A percentile compares a stretch with the other conserved stretches of the same genome.
Conservation (phyloP, 2,888 invertebrate genomes). For the Diarsia mendica region DNA sequence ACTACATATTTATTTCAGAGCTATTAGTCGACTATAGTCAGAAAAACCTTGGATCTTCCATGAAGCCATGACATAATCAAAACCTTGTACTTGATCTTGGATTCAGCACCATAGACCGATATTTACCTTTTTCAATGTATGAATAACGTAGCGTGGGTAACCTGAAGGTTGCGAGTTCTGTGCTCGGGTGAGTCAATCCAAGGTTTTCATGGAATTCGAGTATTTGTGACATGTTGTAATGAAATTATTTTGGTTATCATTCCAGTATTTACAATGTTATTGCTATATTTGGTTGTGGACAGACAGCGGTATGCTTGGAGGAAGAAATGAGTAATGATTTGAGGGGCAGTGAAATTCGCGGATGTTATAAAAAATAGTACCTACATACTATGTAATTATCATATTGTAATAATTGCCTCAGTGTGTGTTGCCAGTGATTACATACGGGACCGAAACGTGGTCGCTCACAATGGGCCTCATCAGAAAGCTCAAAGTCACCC, state of each 20-base stretch:
- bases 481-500: too few relatives aligned
- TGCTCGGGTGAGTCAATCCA: constrained; percentile 44
- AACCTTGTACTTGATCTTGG: constrained; percentile 22
- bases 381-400: too few relatives aligned
- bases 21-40: too few relatives aligned
- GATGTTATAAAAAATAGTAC: neutral
- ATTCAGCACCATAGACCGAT: constrained; percentile 16
- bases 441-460: too few relatives aligned
- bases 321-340: constrained; percentile 31
- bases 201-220: constrained; percentile 48
- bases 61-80: neutral
- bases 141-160: constrained; percentile 39
- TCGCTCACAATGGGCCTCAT: too few relatives aligned
- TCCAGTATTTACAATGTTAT: constrained; percentile 30
- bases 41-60: neutral
- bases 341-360: neutral
- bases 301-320: constrained; percentile 18
- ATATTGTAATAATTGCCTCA: too few relatives aligned
- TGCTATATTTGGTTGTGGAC: constrained; percentile 45
- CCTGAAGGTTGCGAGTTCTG: constrained; percentile 51
- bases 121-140: constrained; percentile 23
- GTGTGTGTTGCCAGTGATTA: too few relatives aligned
- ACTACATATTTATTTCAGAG: neutral
- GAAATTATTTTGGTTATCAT: constrained; percentile 45
- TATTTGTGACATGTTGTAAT: constrained; percentile 43